Percentiles rank a stretch among this genome's conserved stretches.
Evolutionary conservation across 2,113 vertebrate species (phyloP).

Genomic region (Cnemophilus loriae): DNA sequence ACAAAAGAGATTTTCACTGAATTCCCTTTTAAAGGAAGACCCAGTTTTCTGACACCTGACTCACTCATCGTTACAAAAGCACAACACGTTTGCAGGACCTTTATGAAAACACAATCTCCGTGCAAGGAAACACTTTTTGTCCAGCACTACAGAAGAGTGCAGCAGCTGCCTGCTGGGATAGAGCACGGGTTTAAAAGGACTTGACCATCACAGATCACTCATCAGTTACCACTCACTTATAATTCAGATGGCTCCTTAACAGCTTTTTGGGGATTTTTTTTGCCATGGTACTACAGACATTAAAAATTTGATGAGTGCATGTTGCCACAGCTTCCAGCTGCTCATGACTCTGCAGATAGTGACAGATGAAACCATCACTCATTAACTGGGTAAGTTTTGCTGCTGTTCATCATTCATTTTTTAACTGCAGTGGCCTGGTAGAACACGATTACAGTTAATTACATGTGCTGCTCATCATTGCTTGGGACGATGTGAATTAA

Average conservation of each 20-base stretch:
- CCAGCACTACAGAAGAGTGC: neutral
- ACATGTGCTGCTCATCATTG: neutral
- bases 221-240: neutral
- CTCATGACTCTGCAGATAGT: neutral
- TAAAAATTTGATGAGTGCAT: neutral
- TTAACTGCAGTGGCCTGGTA: neutral
- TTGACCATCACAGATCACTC: neutral
- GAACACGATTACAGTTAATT: neutral
- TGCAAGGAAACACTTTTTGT: neutral
- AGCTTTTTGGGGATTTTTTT: neutral
- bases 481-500: fast-evolving
- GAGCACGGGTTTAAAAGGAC: neutral
- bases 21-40: neutral
- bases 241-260: neutral
- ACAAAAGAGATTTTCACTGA: neutral
- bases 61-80: neutral
- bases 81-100: neutral
- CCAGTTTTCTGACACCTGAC: neutral
- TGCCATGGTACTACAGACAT: fast-evolving
- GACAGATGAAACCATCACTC: neutral
- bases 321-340: neutral
- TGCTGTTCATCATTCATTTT: neutral
- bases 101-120: neutral
- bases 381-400: neutral
- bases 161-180: neutral